phyloP scores from a whole-genome alignment of 2,113 vertebrate species.

The Nibea albiflora region DNA sequence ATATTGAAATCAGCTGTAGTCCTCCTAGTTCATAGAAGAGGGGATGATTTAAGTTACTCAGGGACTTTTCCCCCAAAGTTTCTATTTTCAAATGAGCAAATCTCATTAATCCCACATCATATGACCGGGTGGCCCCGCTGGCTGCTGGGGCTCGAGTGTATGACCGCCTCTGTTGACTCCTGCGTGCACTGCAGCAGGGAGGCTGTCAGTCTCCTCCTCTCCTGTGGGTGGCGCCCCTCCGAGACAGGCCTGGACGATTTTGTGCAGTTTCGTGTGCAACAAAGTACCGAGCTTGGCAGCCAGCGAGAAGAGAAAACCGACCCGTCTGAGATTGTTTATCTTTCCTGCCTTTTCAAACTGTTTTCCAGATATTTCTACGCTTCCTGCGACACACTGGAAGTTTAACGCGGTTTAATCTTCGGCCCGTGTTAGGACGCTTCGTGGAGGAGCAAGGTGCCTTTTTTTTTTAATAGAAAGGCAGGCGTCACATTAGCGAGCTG shows the following conservation, averaged over 20 bases:
- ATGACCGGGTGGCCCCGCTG: neutral
- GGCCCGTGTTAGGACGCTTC: constrained; percentile 38
- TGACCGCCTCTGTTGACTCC: constrained; percentile 18
- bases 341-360: neutral
- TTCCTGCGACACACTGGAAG: neutral
- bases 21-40: neutral
- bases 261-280: constrained; percentile 71
- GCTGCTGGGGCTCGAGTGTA: neutral
- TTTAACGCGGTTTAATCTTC: neutral
- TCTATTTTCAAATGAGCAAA: neutral
- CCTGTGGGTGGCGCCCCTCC: constrained; percentile 58
- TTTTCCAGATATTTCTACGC: neutral
- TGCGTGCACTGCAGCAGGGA: constrained; percentile 14
- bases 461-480: constrained; percentile 30
- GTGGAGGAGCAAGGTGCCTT: constrained; percentile 38
- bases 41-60: neutral
- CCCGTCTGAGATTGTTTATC: constrained; percentile 26
- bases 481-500: constrained; percentile 50
- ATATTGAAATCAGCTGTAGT: neutral
- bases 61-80: neutral
- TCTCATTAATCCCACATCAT: neutral
- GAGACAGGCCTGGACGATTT: constrained; percentile 28
- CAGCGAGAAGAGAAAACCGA: constrained; percentile 45
- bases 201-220: constrained; percentile 65
- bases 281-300: constrained; percentile 67